Evolutionary conservation across 2,888 invertebrate species (phyloP).

Genomic region (Volucella zonaria): DNA sequence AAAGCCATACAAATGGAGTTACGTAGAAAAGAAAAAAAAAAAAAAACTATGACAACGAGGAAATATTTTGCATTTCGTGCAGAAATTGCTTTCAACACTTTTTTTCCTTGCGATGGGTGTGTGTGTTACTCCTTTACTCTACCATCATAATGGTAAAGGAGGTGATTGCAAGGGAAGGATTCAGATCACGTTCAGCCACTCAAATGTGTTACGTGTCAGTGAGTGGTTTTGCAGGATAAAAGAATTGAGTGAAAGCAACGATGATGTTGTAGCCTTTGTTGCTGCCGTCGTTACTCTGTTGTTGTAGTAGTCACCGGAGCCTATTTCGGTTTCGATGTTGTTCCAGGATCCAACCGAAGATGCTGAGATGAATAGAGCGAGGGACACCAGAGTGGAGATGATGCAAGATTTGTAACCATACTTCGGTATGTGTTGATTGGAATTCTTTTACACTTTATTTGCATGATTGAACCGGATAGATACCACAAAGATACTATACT

Average conservation of each 20-base stretch:
- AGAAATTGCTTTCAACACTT: constrained; percentile 45
- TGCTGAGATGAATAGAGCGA: constrained; percentile 38
- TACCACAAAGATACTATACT: constrained; percentile 36
- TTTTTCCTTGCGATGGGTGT: not conserved
- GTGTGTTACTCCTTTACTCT: not conserved
- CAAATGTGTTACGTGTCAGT: constrained; percentile 74
- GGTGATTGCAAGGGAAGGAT: constrained; percentile 61
- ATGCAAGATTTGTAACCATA: constrained; percentile 27
- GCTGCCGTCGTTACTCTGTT: too few species aligned
- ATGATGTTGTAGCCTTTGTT: not conserved
- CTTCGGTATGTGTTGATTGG: constrained; percentile 69
- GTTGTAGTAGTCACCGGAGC: constrained; percentile 24
- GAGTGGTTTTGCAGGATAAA: constrained; percentile 70
- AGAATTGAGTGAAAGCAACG: constrained; percentile 49
- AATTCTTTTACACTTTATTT: constrained; percentile 46
- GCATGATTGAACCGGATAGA: constrained; percentile 46
- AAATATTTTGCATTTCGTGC: constrained; percentile 68
- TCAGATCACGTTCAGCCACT: constrained; percentile 74
- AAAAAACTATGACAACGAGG: constrained; percentile 37
- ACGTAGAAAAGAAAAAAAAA: constrained; percentile 25
- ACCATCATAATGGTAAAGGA: not conserved
- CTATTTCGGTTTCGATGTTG: constrained; percentile 59
- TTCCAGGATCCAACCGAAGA: constrained; percentile 38
- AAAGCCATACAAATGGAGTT: constrained; percentile 37
- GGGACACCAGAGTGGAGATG: constrained; percentile 22